Evolutionary conservation across 2,113 vertebrate genomes (phyloP).

Genomic region (Cheilinus undulatus): DNA sequence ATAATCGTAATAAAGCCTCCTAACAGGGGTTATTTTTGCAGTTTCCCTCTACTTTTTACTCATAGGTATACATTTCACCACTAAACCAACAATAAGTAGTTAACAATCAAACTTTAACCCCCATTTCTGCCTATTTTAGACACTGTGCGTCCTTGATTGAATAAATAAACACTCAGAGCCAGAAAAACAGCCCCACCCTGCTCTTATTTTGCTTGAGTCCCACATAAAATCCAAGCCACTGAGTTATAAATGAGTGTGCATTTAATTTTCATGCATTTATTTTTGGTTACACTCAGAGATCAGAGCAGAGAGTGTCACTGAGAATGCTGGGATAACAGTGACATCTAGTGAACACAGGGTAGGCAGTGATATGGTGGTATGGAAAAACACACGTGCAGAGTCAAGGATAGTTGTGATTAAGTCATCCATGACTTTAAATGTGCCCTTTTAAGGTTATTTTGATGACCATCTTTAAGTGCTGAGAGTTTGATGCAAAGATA

Average conservation of each 20-base stretch:
- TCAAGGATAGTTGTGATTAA: no score
- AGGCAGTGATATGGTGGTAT: neutral
- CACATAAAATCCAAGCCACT: constrained; percentile 4
- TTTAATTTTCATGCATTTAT: constrained; percentile 38
- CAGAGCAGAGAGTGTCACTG: neutral
- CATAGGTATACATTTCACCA: neutral
- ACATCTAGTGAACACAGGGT: constrained; percentile 66
- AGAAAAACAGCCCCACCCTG: neutral
- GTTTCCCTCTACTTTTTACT: neutral
- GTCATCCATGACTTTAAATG: no score
- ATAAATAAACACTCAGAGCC: neutral
- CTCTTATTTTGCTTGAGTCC: neutral
- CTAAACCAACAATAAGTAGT: neutral
- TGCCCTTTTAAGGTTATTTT: no score
- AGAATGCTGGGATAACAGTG: constrained; percentile 57
- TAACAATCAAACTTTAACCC: neutral
- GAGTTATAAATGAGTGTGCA: neutral
- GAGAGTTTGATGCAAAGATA: no score
- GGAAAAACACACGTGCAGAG: no score
- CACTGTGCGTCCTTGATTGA: neutral
- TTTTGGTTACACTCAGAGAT: constrained; percentile 8
- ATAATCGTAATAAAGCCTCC: neutral
- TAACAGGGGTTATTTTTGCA: neutral
- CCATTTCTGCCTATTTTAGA: neutral
- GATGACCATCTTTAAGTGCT: no score